Conservation (phyloP, 1,140 invertebrate species). For the Leucophenga varia region DNA sequence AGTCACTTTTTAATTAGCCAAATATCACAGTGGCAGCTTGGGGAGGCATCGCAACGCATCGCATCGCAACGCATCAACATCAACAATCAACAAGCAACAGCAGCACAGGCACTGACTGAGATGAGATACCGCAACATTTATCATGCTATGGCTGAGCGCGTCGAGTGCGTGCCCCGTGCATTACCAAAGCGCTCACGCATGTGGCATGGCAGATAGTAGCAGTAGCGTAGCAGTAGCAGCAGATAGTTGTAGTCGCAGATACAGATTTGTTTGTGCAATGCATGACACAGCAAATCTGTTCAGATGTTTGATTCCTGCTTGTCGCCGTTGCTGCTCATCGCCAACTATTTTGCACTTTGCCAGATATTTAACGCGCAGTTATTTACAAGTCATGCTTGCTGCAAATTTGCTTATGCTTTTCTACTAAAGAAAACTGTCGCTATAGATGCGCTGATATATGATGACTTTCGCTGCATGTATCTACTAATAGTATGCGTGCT, state of each 20-base stretch:
- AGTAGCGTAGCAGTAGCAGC: too few relatives aligned
- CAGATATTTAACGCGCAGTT: conserved; percentile 55
- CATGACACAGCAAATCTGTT: conserved; percentile 13
- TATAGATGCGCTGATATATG: background rate
- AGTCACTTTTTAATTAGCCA: too few relatives aligned
- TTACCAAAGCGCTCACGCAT: conserved; percentile 31
- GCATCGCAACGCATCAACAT: too few relatives aligned
- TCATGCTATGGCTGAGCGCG: conserved; percentile 50
- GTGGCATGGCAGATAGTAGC: too few relatives aligned
- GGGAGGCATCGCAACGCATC: too few relatives aligned
- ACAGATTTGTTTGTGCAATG: background rate
- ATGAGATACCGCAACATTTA: conserved; percentile 34
- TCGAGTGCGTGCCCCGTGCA: conserved; percentile 50
- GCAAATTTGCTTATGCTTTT: conserved; percentile 50
- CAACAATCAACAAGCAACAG: too few relatives aligned
- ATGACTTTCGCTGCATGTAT: background rate
- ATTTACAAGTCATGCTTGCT: conserved; percentile 56
- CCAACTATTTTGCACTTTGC: conserved; percentile 55
- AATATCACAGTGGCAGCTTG: too few relatives aligned
- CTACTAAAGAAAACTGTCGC: too few relatives aligned
- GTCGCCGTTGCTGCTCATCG: conserved; percentile 34
- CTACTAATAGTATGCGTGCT: background rate
- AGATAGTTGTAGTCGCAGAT: background rate
- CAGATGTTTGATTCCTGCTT: too few relatives aligned
- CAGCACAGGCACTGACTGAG: too few relatives aligned